Percentiles rank a stretch among this genome's conserved stretches.
Evolutionary conservation across 1,140 invertebrate species (phyloP).

Genomic region (Anadara kagoshimensis): DNA sequence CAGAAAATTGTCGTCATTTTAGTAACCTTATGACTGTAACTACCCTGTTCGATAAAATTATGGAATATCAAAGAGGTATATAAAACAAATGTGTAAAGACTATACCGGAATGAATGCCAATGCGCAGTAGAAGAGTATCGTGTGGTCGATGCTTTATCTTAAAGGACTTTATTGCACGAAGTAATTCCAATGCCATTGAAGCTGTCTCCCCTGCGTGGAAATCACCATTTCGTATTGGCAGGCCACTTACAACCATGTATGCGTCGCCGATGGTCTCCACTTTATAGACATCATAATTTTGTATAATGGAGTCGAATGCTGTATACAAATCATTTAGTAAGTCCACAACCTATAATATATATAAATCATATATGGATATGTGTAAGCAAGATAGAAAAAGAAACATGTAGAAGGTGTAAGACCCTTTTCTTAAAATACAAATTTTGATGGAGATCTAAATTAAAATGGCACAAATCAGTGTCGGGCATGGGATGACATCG

Average conservation of each 20-base stretch:
- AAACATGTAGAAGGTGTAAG: too few species aligned
- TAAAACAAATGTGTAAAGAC: too few species aligned
- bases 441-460: not conserved
- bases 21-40: too few species aligned
- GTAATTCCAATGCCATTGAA: conserved; percentile 89
- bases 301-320: conserved; percentile 67
- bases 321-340: conserved; percentile 69
- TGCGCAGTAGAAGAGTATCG: conserved; percentile 88
- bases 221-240: conserved; percentile 92
- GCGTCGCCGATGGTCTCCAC: conserved; percentile 67
- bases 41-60: too few species aligned
- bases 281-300: conserved; percentile 71
- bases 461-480: conserved; percentile 15
- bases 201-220: conserved; percentile 92
- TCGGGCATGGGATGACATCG: too few species aligned
- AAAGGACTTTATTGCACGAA: conserved; percentile 88
- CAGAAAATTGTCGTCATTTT: too few species aligned
- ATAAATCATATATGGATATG: too few species aligned
- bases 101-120: conserved; percentile 95
- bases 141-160: conserved; percentile 88
- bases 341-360: conserved; percentile 76
- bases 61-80: too few species aligned
- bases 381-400: too few species aligned
- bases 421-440: not conserved
- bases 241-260: conserved; percentile 77